These are phyloP conservation scores for Rhagologus leucostigma DNA, from an alignment of 2,113 vertebrate genomes.

Conservation along the genomic window DNA sequence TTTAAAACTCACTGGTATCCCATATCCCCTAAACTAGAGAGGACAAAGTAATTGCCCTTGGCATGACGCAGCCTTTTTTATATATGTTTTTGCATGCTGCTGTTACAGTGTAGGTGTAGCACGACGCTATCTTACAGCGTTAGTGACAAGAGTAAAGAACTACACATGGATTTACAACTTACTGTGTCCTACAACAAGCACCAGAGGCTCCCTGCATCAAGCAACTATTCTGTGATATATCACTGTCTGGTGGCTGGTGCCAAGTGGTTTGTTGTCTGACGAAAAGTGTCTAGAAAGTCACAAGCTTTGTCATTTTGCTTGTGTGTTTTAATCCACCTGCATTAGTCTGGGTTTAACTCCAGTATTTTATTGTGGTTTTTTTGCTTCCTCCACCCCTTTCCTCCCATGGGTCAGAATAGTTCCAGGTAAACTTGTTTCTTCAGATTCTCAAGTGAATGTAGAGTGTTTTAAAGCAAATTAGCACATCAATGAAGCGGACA, in stretches of 20 bases:
- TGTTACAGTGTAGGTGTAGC: background rate
- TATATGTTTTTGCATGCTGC: background rate
- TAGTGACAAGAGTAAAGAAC: background rate
- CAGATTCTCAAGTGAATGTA: constrained; percentile 23
- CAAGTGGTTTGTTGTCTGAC: background rate
- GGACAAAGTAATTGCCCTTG: background rate
- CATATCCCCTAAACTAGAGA: background rate
- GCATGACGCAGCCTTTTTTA: background rate
- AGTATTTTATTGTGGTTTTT: background rate
- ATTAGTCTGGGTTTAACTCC: background rate
- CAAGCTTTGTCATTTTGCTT: background rate
- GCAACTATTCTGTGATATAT: background rate
- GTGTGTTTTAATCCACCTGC: background rate
- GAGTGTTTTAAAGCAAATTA: constrained; percentile 45
- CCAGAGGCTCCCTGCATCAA: background rate
- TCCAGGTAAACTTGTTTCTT: background rate
- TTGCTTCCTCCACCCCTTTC: background rate
- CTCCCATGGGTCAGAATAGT: background rate
- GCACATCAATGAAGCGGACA: constrained; percentile 50
- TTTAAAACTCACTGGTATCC: background rate
- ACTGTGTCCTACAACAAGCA: background rate
- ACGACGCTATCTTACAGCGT: background rate
- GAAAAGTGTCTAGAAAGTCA: background rate
- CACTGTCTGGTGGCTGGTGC: background rate
- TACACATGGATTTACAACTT: background rate